These are phyloP conservation scores for Martes martes DNA, from an alignment of 2,113 vertebrate species.

Conservation along the genomic window DNA sequence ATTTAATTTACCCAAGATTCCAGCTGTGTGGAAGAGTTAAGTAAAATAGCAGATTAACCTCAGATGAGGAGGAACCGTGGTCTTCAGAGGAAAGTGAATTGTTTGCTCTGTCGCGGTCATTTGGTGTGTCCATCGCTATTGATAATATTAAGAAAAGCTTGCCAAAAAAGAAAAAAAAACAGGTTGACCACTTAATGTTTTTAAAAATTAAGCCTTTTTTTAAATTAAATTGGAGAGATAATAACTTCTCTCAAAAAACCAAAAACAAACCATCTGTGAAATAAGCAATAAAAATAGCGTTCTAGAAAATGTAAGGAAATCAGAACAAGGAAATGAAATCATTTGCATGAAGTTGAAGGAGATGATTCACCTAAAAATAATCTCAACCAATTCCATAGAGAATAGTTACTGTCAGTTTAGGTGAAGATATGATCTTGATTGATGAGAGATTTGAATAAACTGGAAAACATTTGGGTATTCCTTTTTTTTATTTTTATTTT, in stretches of 20 bases:
- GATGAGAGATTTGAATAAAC: background rate
- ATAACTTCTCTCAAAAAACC: background rate
- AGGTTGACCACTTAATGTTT: background rate
- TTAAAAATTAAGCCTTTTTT: background rate
- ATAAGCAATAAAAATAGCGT: background rate
- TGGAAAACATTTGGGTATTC: background rate
- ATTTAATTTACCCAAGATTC: background rate
- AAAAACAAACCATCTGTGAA: background rate
- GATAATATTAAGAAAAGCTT: background rate
- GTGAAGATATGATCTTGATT: background rate
- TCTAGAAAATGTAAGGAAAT: background rate
- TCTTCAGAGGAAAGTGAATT: background rate
- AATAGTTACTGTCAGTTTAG: background rate
- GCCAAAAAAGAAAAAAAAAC: background rate
- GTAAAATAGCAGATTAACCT: background rate
- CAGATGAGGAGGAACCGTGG: background rate
- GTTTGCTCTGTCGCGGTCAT: fast-evolving
- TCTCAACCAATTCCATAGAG: background rate
- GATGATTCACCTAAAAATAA: background rate
- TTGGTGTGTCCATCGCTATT: too few relatives aligned
- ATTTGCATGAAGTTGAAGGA: background rate
- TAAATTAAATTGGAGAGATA: background rate
- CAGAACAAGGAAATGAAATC: background rate
- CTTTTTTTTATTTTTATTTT: too few relatives aligned
- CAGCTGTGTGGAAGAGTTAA: background rate